These are phyloP conservation scores for Norana najaformis DNA, from an alignment of 2,888 invertebrate species.

Conservation along the genomic window DNA sequence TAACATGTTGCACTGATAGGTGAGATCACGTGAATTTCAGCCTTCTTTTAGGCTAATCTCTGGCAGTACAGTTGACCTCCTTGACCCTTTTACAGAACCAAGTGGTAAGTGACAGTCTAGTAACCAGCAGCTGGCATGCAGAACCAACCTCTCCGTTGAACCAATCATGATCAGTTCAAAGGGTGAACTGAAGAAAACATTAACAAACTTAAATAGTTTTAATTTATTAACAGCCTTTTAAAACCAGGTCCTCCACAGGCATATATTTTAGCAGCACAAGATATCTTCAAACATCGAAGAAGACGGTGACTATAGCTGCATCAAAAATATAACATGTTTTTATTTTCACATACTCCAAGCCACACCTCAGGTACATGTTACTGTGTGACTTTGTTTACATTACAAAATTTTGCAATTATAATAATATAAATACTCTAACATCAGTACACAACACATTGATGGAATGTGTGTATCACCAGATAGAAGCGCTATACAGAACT, in stretches of 20 bases:
- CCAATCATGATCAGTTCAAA: background rate
- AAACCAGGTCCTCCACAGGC: background rate
- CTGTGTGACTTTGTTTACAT: background rate
- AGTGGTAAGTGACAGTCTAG: too few species aligned
- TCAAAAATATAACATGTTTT: background rate
- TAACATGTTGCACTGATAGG: too few species aligned
- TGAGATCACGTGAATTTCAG: too few species aligned
- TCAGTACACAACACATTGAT: background rate
- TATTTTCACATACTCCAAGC: background rate
- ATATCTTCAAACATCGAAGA: background rate
- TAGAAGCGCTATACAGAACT: background rate
- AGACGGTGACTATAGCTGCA: constrained; percentile 1
- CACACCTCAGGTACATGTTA: background rate
- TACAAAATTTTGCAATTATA: background rate
- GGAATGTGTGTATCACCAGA: constrained; percentile 7
- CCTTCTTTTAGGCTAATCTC: too few species aligned
- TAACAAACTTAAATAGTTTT: background rate
- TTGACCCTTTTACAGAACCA: too few species aligned
- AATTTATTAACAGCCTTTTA: background rate
- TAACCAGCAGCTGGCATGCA: too few species aligned
- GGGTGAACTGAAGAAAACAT: background rate
- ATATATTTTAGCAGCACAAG: constrained; percentile 13
- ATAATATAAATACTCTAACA: background rate
- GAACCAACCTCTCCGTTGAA: background rate
- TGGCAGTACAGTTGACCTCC: too few species aligned